Percentiles rank a stretch among this genome's conserved stretches.
These are phyloP conservation scores for Cybosia mesomella DNA, from an alignment of 2,888 invertebrate species.

Conservation along the genomic window DNA sequence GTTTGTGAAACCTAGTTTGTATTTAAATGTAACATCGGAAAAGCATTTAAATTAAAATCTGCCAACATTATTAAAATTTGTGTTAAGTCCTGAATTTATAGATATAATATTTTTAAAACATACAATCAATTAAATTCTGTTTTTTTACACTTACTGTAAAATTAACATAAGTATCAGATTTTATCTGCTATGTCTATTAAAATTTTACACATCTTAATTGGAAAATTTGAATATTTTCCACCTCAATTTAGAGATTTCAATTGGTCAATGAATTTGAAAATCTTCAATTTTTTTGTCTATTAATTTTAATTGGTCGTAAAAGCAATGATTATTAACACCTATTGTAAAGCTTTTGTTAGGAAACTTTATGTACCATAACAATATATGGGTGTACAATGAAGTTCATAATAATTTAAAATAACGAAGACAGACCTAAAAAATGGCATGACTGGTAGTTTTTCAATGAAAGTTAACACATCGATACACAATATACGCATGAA, in stretches of 20 bases:
- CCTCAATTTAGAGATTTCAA: neutral
- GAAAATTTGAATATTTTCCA: neutral
- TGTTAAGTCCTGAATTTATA: constrained; percentile 42
- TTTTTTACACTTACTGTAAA: constrained; percentile 9
- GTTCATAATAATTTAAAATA: too few species aligned
- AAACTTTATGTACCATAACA: neutral
- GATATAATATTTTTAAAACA: constrained; percentile 30
- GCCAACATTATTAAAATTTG: constrained; percentile 57
- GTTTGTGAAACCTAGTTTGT: constrained; percentile 19
- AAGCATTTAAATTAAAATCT: constrained; percentile 36
- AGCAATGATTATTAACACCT: neutral
- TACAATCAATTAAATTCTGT: constrained; percentile 53
- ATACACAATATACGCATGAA: neutral
- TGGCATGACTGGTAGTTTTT: neutral
- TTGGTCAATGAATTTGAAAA: neutral
- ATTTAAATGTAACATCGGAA: constrained; percentile 36
- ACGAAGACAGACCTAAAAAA: neutral
- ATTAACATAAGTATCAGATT: neutral
- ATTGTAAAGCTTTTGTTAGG: neutral
- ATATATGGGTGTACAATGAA: neutral
- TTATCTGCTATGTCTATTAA: neutral
- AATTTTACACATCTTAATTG: neutral
- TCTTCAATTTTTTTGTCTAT: neutral
- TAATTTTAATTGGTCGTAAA: neutral
- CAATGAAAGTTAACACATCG: neutral